Conservation (phyloP, 2,797 vertebrate species). For the Rachycentron canadum region DNA sequence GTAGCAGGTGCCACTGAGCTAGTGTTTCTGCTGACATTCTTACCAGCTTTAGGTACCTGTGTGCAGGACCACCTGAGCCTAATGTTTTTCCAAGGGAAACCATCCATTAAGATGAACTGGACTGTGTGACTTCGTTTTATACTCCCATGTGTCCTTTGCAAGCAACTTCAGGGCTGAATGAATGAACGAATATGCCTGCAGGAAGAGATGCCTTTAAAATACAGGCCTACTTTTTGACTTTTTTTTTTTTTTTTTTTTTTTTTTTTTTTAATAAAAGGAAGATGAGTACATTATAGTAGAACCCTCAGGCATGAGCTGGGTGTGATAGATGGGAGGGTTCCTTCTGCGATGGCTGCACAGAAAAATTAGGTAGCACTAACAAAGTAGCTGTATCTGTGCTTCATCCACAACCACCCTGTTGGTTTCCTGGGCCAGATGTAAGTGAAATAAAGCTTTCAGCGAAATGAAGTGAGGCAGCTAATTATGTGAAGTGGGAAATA, state of each 20-base stretch:
- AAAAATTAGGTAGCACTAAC: neutral
- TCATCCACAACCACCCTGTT: neutral
- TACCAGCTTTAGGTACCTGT: neutral
- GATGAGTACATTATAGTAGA: constrained; percentile 1
- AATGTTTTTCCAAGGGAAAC: constrained; percentile 8
- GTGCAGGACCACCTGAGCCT: constrained; percentile 18
- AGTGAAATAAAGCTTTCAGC: neutral
- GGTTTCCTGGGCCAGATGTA: neutral
- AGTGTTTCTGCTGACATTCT: neutral
- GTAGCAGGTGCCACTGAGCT: constrained; percentile 15
- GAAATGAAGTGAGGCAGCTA: neutral
- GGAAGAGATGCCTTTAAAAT: neutral
- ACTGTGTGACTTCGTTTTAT: constrained; percentile 8
- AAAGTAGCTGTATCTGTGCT: neutral
- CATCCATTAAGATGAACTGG: neutral
- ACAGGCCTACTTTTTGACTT: neutral
- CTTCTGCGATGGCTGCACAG: neutral
- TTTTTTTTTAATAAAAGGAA: neutral
- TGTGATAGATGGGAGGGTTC: neutral
- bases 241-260: neutral
- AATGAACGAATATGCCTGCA: neutral
- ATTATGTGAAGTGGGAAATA: neutral
- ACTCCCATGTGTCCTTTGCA: neutral
- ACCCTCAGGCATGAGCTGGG: neutral
- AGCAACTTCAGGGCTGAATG: neutral